These are phyloP conservation scores for Platichthys flesus DNA, from an alignment of 2,113 vertebrate genomes.

Conservation along the genomic window DNA sequence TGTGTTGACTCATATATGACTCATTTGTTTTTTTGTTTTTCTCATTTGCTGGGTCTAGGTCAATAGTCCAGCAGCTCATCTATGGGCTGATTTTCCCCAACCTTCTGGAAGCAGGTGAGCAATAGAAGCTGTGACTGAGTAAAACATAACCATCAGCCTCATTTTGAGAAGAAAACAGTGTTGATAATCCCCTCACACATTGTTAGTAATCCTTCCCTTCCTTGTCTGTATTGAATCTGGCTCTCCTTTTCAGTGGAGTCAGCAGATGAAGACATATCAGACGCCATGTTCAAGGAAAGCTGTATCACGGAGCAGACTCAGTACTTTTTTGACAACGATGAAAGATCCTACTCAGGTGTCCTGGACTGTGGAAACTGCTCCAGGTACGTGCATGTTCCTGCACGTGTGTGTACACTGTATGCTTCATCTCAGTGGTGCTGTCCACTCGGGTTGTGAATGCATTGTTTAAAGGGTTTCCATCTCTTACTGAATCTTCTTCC, in stretches of 20 bases:
- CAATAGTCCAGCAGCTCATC: conserved; percentile 93
- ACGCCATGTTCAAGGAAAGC: conserved; percentile 93
- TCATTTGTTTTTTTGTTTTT: conserved; percentile 32
- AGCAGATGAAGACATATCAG: conserved; percentile 90
- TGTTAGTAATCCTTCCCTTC: conserved; percentile 2
- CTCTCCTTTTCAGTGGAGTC: conserved; percentile 82
- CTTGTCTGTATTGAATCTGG: conserved; percentile 10
- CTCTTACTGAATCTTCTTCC: conserved; percentile 23
- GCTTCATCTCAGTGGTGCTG: conserved; percentile 49
- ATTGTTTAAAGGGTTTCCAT: conserved; percentile 26
- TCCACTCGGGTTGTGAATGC: neutral
- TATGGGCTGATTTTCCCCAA: conserved; percentile 90
- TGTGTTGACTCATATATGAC: conserved; percentile 28
- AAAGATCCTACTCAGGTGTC: conserved; percentile 90
- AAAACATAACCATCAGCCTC: neutral
- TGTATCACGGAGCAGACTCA: conserved; percentile 99
- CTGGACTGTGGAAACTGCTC: conserved; percentile 98
- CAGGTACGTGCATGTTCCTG: conserved; percentile 83
- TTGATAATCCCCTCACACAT: too few species aligned
- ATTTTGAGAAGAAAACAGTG: neutral
- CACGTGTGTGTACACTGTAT: conserved; percentile 69
- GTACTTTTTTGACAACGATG: conserved; percentile 96
- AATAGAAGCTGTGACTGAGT: conserved; percentile 11
- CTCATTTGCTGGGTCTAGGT: conserved; percentile 80
- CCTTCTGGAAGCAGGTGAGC: conserved; percentile 90